Base-by-base conservation (phyloP, 2,113 vertebrate species). In the Gorsachius goisagi region DNA sequence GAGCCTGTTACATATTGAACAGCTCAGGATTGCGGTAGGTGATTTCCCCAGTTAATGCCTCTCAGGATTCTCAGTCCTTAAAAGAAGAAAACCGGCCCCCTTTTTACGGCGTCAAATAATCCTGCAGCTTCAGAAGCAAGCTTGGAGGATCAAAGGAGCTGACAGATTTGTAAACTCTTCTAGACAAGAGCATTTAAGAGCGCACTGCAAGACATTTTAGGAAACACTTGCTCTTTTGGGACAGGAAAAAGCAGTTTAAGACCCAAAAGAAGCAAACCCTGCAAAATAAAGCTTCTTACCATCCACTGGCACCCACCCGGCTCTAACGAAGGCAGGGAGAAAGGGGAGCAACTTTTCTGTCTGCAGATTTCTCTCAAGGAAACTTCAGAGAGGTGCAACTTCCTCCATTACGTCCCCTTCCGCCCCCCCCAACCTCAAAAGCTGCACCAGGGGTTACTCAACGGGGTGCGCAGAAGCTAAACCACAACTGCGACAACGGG, bases 391-490 rank as follows among this genome's bases (percentile, higher is more conserved):
- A 41, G 47, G 26, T 58, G 83, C 88, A 89, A 74, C 81, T 92
- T 94, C 94, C 80, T 89, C 62, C 73, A 69, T 7, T 3, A 3
- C 6, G 0, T 14, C 72, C 56, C 75, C 86, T 94, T 77, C 60
- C 33, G 6, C 55, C 35, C 55, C 88, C 41, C 39, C 39, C 2
- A 5, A 75, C 89, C 89, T 78, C 72, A 75, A 68, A 69, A 50
- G 52, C 80, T 84, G 2, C 62, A 55, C 59, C 24, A 2, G 30
- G 16, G 37, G 27, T 88, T 81, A 44, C 93, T 24, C 45, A 15
- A 7, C 0, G 4, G 47, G 45, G 20, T 6, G 20, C 5, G 3
- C 0, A 12, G 45, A 13, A 72, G 50, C 63, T 56, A 33, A 55
- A 68, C 11, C 44, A 9, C 35, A 26, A 12, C 55, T 21, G 68